phyloP scores from a whole-genome alignment of 2,113 vertebrate genomes.

The Chauna torquata region DNA sequence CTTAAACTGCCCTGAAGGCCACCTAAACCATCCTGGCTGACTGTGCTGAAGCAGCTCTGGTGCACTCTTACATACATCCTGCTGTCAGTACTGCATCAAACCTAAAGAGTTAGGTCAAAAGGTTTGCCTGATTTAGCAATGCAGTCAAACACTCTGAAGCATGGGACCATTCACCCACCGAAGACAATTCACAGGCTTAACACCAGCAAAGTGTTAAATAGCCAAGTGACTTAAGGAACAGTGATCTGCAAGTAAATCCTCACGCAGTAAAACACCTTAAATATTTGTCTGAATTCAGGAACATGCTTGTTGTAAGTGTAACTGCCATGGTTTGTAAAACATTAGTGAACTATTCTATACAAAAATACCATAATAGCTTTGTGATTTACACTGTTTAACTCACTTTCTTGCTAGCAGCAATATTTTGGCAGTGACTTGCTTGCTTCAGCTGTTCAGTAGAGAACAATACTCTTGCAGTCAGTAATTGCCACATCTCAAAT shows the following conservation, averaged over 20 bases:
- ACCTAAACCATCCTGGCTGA: background rate
- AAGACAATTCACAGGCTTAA: background rate
- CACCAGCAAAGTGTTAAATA: background rate
- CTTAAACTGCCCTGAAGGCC: background rate
- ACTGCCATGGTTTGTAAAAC: background rate
- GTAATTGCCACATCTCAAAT: constrained; percentile 40
- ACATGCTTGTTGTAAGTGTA: background rate
- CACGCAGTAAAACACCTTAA: background rate
- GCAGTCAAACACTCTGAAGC: background rate
- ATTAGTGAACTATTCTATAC: background rate
- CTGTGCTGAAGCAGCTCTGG: background rate
- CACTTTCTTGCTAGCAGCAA: constrained; percentile 7
- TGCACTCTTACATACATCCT: background rate
- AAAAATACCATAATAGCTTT: background rate
- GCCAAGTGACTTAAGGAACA: background rate
- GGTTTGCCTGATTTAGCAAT: background rate
- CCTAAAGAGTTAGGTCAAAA: background rate
- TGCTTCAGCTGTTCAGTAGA: background rate
- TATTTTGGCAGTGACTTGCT: constrained; percentile 30
- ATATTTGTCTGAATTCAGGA: background rate
- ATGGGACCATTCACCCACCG: background rate
- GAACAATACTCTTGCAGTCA: background rate
- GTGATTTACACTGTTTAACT: constrained; percentile 29
- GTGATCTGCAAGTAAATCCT: background rate
- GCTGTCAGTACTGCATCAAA: background rate